Evolutionary conservation across 2,797 vertebrate genomes (phyloP).

Genomic region (Champsocephalus esox): DNA sequence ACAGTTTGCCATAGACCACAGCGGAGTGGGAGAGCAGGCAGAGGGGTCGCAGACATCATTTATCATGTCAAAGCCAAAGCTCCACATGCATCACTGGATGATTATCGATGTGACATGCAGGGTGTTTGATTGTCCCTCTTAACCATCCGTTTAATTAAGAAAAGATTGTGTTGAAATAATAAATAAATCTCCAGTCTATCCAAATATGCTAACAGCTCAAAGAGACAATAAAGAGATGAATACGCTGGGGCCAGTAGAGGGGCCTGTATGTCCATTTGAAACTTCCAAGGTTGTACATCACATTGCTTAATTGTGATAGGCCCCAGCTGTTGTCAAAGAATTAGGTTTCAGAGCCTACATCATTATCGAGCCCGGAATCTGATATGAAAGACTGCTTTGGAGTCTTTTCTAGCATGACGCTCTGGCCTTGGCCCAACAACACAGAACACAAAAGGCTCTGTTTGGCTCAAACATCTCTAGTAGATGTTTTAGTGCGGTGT

Average conservation of each 20-base stretch:
- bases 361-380: slow-evolving; percentile 62
- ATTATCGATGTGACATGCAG: slow-evolving; percentile 41
- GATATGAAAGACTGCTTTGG: slow-evolving; percentile 68
- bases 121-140: slow-evolving; percentile 44
- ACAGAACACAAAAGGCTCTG: slow-evolving; percentile 55
- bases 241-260: slow-evolving; percentile 6
- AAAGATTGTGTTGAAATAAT: slow-evolving; percentile 35
- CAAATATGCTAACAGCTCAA: slow-evolving; percentile 31
- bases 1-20: slow-evolving; percentile 39
- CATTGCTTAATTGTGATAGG: slow-evolving; percentile 64
- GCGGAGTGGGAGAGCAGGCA: slow-evolving; percentile 21
- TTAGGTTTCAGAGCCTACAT: slow-evolving; percentile 72
- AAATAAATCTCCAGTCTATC: slow-evolving; percentile 28
- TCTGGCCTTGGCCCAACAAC: slow-evolving; percentile 60
- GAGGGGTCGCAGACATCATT: slow-evolving; percentile 12
- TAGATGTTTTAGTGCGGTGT: slow-evolving; percentile 63
- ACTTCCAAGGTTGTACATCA: slow-evolving; percentile 50
- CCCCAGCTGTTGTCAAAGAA: slow-evolving; percentile 74
- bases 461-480: slow-evolving; percentile 55
- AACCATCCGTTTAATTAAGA: slow-evolving; percentile 10
- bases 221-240: slow-evolving; percentile 41
- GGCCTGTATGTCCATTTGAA: slow-evolving; percentile 11
- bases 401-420: slow-evolving; percentile 61
- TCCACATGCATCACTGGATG: slow-evolving; percentile 18
- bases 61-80: slow-evolving; percentile 47